Evolutionary conservation across 2,888 invertebrate genomes (phyloP), one percentile per base, ranked within the genome.

Genomic region (Oxycera nigricornis): DNA sequence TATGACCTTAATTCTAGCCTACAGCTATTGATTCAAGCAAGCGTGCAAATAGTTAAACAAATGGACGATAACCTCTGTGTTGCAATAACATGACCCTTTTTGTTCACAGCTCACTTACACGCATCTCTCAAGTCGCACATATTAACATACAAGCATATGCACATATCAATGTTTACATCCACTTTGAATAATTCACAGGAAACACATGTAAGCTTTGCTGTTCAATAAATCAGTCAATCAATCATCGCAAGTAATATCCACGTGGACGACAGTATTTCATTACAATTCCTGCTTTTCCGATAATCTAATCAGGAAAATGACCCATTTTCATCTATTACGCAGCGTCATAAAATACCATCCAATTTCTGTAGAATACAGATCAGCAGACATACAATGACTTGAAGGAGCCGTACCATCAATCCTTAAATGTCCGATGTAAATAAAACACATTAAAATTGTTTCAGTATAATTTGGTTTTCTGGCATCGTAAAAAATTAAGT

Each of bases 391-490:
- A 11, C 3, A 31, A 61, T 61, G 31, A 26, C 61, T 11, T 61
- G 20, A 31, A 61, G 35, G 31, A 61, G n/a, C 61, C n/a, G n/a
- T n/a, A n/a, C n/a, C 31, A 61, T 61, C 61, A 61, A 61, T 61
- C 61, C 61, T 61, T 61, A 61, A 61, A 61, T 61, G 61, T 61
- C 61, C 26, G 35, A 61, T 61, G 35, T 61, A 61, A 61, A 61
- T 61, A 61, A 61, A 61, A 61, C 26, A 61, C 61, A 61, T 61
- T 61, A 61, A 61, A 61, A 31, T 61, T 26, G 61, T 61, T 61
- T 31, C 61, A 24, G 17, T 61, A 61, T 61, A 30, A 61, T 61
- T 61, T 28, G 17, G 31, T 61, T 31, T 61, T 30, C 17, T 28
- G 35, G 61, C 30, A 61, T 61, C 61, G 61, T 61, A 61, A 61